Evolutionary conservation across 2,797 vertebrate genomes (phyloP).

Genomic region (Morus bassanus): DNA sequence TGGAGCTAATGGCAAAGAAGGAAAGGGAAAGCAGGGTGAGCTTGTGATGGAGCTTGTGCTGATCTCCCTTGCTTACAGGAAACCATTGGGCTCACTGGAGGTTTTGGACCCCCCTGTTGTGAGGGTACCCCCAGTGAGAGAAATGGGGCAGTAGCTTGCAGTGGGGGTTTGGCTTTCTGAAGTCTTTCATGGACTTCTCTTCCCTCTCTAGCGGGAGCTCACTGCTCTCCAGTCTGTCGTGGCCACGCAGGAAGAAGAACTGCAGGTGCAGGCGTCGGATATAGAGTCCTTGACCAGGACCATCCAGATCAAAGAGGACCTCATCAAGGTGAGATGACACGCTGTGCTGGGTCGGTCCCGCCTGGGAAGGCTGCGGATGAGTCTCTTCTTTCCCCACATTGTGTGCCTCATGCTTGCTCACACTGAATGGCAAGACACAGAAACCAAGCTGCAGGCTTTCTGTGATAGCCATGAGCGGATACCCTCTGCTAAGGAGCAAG

Average conservation of each 20-base stretch:
- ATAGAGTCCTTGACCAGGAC: conserved; percentile 81
- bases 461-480: neutral
- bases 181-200: neutral
- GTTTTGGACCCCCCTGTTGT: neutral
- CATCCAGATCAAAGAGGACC: conserved; percentile 85
- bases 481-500: neutral
- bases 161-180: neutral
- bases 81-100: neutral
- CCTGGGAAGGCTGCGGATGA: neutral
- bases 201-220: conserved; percentile 79
- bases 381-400: neutral
- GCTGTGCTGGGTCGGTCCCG: neutral
- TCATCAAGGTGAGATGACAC: conserved; percentile 81
- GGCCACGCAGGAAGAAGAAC: conserved; percentile 75
- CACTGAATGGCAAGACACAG: neutral
- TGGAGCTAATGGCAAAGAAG: conserved; percentile 82
- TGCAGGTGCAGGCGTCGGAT: conserved; percentile 77
- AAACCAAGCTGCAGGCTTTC: neutral
- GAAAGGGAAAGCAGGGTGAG: conserved; percentile 86
- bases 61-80: neutral
- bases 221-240: conserved; percentile 80
- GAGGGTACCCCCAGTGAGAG: neutral
- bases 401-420: neutral
- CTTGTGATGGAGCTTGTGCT: neutral
- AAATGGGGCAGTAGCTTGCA: neutral